Evolutionary conservation across 1,140 invertebrate genomes (phyloP).

Genomic region (Psix sp.): DNA sequence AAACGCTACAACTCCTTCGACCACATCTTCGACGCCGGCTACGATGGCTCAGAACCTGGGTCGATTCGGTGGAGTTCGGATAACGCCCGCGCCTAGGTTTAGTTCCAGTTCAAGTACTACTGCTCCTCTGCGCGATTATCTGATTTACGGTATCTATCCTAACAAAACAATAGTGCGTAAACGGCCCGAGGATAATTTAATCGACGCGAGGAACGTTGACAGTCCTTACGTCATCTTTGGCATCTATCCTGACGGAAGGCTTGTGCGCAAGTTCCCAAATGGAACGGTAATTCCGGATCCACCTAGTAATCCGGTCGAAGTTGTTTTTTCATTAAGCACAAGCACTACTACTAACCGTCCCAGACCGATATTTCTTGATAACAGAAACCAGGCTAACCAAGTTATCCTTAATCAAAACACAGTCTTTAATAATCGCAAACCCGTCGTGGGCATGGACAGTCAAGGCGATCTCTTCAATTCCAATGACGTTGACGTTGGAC

Average conservation of each 20-base stretch:
- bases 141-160: slow-evolving; percentile 83
- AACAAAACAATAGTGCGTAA: slow-evolving; percentile 86
- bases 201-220: slow-evolving; percentile 81
- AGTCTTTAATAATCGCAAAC: slow-evolving; percentile 68
- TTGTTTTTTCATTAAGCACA: slow-evolving; percentile 75
- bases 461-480: slow-evolving; percentile 63
- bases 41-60: slow-evolving; percentile 62
- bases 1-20: slow-evolving; percentile 6
- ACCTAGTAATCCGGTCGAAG: slow-evolving; percentile 77
- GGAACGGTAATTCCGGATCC: slow-evolving; percentile 84
- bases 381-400: slow-evolving; percentile 65
- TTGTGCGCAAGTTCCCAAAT: slow-evolving; percentile 85
- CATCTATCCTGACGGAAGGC: slow-evolving; percentile 84
- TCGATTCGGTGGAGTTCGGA: slow-evolving; percentile 67
- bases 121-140: slow-evolving; percentile 81
- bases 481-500: slow-evolving; percentile 71
- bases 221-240: slow-evolving; percentile 84
- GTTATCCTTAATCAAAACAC: slow-evolving; percentile 66
- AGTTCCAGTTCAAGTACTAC: slow-evolving; percentile 69
- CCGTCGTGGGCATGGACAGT: slow-evolving; percentile 58
- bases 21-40: slow-evolving; percentile 46
- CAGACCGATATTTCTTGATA: slow-evolving; percentile 62
- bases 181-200: slow-evolving; percentile 81
- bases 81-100: slow-evolving; percentile 70
- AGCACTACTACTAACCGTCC: slow-evolving; percentile 74